Conservation (phyloP, 2,113 vertebrate genomes). For the Kryptolebias marmoratus region DNA sequence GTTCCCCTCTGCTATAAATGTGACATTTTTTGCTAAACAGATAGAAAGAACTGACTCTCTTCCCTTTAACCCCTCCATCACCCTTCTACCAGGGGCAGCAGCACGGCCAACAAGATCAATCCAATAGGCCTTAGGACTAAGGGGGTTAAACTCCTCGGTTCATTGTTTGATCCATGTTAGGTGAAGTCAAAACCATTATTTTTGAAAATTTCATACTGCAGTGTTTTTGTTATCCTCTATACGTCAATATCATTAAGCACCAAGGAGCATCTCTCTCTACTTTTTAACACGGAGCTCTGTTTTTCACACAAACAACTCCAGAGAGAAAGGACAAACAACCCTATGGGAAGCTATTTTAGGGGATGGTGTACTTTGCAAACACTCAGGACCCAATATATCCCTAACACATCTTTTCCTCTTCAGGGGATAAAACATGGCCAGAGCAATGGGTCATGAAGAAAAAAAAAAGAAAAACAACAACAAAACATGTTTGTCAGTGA, state of each 20-base stretch:
- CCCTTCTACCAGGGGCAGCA: no score
- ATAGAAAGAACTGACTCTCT: no score
- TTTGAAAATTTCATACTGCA: constrained; percentile 40
- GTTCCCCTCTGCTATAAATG: no score
- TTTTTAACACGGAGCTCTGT: constrained; percentile 11
- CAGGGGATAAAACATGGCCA: background rate
- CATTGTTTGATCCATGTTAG: no score
- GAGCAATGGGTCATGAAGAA: background rate
- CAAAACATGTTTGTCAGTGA: background rate
- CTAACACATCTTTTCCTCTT: background rate
- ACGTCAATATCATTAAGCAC: constrained; percentile 35
- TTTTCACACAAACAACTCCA: constrained; percentile 29
- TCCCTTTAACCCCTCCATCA: no score
- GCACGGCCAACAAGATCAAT: no score
- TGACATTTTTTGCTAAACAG: background rate
- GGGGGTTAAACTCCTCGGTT: no score
- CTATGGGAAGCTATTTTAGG: constrained; percentile 8
- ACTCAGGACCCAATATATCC: background rate
- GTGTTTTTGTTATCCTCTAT: constrained; percentile 58
- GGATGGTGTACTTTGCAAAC: constrained; percentile 4
- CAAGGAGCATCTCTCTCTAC: constrained; percentile 17
- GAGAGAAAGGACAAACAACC: constrained; percentile 13
- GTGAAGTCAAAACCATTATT: background rate
- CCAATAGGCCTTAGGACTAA: no score
- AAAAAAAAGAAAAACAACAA: background rate